phyloP scores from a whole-genome alignment of 2,888 invertebrate species.

The Monopis laevigella region DNA sequence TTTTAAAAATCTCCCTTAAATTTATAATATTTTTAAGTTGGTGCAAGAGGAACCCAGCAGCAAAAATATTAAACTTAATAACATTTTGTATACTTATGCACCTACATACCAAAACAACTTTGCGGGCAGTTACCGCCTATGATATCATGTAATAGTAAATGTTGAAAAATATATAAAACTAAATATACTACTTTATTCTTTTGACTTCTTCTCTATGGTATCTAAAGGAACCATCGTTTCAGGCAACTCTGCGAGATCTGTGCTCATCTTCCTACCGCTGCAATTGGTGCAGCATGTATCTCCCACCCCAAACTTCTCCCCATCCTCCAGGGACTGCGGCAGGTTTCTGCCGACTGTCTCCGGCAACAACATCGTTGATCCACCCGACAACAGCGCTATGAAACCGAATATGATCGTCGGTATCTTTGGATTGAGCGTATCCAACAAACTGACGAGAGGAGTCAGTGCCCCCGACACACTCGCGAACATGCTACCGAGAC shows the following conservation, averaged over 20 bases:
- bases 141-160: neutral
- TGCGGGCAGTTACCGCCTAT: too few species aligned
- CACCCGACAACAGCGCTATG: conserved; percentile 77
- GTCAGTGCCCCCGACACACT: conserved; percentile 84
- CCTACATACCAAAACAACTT: too few species aligned
- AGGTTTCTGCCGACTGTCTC: conserved; percentile 84
- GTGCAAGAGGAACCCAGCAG: too few species aligned
- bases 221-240: conserved; percentile 57
- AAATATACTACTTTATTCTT: neutral
- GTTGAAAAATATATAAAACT: neutral
- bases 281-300: conserved; percentile 83
- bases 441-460: conserved; percentile 79
- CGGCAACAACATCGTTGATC: conserved; percentile 77
- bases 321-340: conserved; percentile 85
- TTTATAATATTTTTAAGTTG: too few species aligned
- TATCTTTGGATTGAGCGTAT: conserved; percentile 80
- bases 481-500: conserved; percentile 86
- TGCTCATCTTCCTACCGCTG: conserved; percentile 50
- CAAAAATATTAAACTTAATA: too few species aligned
- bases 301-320: conserved; percentile 83
- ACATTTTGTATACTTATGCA: too few species aligned
- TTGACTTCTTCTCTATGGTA: conserved; percentile 1
- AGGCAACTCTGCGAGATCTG: conserved; percentile 38
- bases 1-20: too few species aligned
- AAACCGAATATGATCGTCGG: conserved; percentile 82